Evolutionary conservation across 2,888 invertebrate genomes (phyloP).

Genomic region (Acanthosepion pharaonis): DNA sequence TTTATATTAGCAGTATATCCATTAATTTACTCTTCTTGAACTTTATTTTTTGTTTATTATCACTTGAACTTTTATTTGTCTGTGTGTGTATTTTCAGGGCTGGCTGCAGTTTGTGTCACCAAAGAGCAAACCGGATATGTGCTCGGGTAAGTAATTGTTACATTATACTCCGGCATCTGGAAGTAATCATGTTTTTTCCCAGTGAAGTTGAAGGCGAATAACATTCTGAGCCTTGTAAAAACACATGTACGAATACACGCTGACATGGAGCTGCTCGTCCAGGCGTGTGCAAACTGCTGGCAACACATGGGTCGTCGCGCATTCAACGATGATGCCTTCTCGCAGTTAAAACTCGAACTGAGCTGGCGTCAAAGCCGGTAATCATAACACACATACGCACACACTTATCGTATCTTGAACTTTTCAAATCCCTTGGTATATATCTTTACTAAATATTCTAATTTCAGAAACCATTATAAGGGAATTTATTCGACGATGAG

Average conservation of each 20-base stretch:
- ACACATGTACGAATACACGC: conserved; percentile 33
- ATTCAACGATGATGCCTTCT: background rate
- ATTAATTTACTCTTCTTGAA: background rate
- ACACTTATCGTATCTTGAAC: too few relatives aligned
- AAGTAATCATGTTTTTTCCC: conserved; percentile 13
- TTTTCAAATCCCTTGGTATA: too few relatives aligned
- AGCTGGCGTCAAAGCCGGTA: background rate
- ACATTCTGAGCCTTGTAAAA: background rate
- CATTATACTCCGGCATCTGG: background rate
- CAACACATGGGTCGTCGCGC: background rate
- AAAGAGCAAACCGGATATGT: background rate
- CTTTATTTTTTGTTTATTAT: background rate
- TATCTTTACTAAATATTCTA: background rate
- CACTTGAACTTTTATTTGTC: background rate
- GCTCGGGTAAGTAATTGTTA: background rate
- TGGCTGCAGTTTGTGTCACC: conserved; percentile 12
- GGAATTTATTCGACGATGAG: background rate
- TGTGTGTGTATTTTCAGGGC: background rate
- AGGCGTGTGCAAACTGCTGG: background rate
- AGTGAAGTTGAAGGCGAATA: conserved; percentile 33
- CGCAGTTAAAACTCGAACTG: background rate
- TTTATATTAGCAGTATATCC: too few relatives aligned
- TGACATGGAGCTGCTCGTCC: background rate
- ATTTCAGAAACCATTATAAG: background rate
- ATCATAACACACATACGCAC: background rate